Evolutionary conservation across 1,140 invertebrate species (phyloP).

Genomic region (Zophobas atratus): DNA sequence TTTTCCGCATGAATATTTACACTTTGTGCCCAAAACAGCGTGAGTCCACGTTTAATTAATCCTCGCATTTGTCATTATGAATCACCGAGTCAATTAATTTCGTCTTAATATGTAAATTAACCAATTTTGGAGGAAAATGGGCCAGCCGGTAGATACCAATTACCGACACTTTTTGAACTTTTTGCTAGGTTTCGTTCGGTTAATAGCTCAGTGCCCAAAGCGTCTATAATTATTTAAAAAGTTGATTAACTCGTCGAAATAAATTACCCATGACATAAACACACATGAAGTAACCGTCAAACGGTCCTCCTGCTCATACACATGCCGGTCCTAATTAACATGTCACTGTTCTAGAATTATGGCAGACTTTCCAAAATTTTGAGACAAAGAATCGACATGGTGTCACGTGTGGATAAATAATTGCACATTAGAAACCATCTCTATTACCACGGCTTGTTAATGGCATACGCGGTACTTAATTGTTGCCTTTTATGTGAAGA

Average conservation of each 20-base stretch:
- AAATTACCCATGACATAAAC: background rate
- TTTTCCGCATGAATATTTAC: background rate
- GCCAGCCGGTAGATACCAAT: background rate
- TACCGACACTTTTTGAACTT: background rate
- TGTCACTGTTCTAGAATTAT: background rate
- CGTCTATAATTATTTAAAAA: background rate
- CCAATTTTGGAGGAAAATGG: background rate
- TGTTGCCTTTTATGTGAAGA: slow-evolving; percentile 11
- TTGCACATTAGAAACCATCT: slow-evolving; percentile 6
- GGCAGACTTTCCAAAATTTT: too few relatives aligned
- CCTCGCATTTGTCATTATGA: background rate
- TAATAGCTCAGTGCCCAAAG: background rate
- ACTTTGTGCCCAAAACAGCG: background rate
- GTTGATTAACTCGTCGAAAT: background rate
- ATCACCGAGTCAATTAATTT: background rate
- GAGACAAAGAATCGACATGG: background rate
- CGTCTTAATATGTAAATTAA: background rate
- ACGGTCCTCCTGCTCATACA: too few relatives aligned
- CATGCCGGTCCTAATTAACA: too few relatives aligned
- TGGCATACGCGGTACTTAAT: slow-evolving; percentile 11
- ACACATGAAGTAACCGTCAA: background rate
- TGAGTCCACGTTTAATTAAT: background rate
- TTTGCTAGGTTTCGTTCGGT: background rate
- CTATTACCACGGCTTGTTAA: background rate
- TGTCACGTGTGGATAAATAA: background rate